Evolutionary conservation across 2,113 vertebrate species (phyloP).

Genomic region (Echinops telfairi): DNA sequence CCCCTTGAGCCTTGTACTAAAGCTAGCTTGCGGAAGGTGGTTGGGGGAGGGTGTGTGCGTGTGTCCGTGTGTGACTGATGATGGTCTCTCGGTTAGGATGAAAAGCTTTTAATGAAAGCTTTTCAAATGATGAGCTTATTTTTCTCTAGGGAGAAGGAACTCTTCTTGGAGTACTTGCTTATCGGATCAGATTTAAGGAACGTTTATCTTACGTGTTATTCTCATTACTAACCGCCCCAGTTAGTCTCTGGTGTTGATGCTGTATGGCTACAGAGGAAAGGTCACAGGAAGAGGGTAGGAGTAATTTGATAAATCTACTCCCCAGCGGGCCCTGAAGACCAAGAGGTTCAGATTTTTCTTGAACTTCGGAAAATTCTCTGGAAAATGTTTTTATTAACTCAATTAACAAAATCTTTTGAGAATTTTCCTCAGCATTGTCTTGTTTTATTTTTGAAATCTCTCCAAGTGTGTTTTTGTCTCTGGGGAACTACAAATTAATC

Average conservation of each 20-base stretch:
- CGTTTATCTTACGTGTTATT: neutral
- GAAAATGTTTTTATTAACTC: neutral
- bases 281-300: neutral
- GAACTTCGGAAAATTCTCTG: constrained; percentile 30
- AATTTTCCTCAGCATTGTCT: neutral
- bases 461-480: neutral
- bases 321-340: neutral
- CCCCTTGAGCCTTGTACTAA: too few relatives aligned
- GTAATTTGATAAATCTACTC: neutral
- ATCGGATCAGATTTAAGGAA: neutral
- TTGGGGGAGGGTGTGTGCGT: too few relatives aligned
- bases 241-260: neutral
- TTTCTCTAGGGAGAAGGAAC: neutral
- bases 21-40: too few relatives aligned
- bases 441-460: constrained; percentile 30
- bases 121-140: constrained; percentile 17
- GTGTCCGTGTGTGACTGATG: too few relatives aligned
- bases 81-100: neutral
- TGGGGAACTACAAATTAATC: neutral
- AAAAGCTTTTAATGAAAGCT: neutral
- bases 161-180: neutral
- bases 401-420: neutral
- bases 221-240: neutral
- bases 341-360: neutral
- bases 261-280: neutral